These are phyloP conservation scores for Rhinichthys klamathensis DNA, from an alignment of 2,113 vertebrate genomes.

Conservation along the genomic window DNA sequence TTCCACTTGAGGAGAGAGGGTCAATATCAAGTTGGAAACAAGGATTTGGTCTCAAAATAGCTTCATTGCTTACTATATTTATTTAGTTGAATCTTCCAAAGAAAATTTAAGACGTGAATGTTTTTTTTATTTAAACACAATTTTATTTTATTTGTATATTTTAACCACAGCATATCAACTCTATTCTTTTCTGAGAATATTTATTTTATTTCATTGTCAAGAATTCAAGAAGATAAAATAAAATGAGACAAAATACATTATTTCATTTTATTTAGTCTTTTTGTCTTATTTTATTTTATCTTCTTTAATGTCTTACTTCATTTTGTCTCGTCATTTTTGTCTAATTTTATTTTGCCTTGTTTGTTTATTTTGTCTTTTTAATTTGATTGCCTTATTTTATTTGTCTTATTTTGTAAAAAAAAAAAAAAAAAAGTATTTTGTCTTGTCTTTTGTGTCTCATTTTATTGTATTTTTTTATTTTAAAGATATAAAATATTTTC, in stretches of 20 bases:
- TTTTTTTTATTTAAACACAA: too few relatives aligned
- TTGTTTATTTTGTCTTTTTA: too few relatives aligned
- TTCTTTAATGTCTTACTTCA: not conserved
- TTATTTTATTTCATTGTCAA: not conserved
- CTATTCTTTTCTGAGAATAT: not conserved
- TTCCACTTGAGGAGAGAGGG: constrained; percentile 62
- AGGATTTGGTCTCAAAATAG: constrained; percentile 38
- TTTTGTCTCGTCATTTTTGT: not conserved
- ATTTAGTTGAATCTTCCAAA: constrained; percentile 9
- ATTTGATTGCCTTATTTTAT: not conserved
- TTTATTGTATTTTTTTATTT: not conserved
- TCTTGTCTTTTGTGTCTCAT: not conserved
- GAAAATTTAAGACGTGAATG: not conserved
- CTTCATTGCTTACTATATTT: constrained; percentile 13
- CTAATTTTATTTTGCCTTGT: not conserved
- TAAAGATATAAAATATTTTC: not conserved
- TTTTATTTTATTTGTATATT: not conserved
- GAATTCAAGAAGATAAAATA: too few relatives aligned
- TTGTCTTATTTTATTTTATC: too few relatives aligned
- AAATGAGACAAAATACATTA: too few relatives aligned
- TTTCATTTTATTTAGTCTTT: too few relatives aligned
- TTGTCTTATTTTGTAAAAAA: too few relatives aligned
- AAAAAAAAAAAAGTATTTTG: too few relatives aligned
- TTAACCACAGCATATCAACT: not conserved
- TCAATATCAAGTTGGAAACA: constrained; percentile 57